Evolutionary conservation across 2,113 vertebrate species (phyloP).

Genomic region (Cinclus cinclus): DNA sequence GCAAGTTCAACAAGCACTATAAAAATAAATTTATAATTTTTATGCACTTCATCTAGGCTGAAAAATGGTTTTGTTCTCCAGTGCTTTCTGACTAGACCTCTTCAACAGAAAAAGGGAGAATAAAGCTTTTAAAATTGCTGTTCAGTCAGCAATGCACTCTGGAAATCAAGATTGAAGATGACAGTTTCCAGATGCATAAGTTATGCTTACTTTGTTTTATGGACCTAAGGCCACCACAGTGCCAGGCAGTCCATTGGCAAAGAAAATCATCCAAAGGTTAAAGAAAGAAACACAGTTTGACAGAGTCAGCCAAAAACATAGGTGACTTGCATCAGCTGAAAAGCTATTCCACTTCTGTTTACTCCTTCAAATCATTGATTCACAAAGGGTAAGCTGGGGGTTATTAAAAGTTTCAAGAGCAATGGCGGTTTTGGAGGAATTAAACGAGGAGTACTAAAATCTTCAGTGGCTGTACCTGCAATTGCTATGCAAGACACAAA

Average conservation of each 20-base stretch:
- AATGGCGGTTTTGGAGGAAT: neutral
- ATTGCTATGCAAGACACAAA: constrained; percentile 43
- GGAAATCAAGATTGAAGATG: constrained; percentile 58
- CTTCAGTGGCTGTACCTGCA: neutral
- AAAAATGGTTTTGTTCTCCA: constrained; percentile 55
- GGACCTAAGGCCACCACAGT: neutral
- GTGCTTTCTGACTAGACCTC: constrained; percentile 39
- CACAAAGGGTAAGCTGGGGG: neutral
- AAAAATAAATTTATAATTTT: constrained; percentile 69
- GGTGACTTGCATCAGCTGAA: neutral
- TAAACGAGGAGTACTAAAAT: neutral
- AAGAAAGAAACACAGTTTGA: neutral
- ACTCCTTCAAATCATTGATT: neutral
- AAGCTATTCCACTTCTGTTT: constrained; percentile 27
- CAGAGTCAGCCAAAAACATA: neutral
- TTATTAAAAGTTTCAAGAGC: constrained; percentile 15
- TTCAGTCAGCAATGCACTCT: constrained; percentile 41
- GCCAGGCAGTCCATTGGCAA: neutral
- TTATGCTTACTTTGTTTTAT: constrained; percentile 46
- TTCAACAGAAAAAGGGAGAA: neutral
- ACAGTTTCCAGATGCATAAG: constrained; percentile 47
- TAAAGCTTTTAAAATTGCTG: constrained; percentile 54
- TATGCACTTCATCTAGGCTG: constrained; percentile 52
- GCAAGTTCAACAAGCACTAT: constrained; percentile 59
- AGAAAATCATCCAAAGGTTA: constrained; percentile 31